Evolutionary conservation across 2,888 invertebrate genomes (phyloP), one percentile per base, ranked within the genome.

Genomic region (Drosophila fungiperda): DNA sequence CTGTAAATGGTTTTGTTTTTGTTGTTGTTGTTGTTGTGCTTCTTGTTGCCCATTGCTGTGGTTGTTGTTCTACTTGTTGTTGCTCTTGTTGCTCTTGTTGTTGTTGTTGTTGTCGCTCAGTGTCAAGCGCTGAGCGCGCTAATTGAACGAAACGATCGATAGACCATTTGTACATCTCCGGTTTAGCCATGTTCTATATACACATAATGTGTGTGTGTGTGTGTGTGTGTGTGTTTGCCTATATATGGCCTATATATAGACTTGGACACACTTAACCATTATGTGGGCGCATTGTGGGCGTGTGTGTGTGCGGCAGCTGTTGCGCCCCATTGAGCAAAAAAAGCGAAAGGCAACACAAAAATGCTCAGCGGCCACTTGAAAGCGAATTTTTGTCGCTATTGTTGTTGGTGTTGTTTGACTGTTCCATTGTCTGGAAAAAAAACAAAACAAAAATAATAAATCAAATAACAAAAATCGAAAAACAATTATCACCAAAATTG

Each of bases 131-230:
- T 77, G 79, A 68, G 78, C 63, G 73, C 79, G 86, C 87, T 85
- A 87, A 86, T 87, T 85, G 83, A 87, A 80, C 55, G 26, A 40
- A 57, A 20, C 87, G 78, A 87, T 86, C 85, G 87, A 86, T 86
- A 82, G 75, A 87, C 67, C 73, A 58, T 9, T 45, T 73, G 76
- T 70, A 62, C 70, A 66, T 71, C 67, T 80, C 49, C 64, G 69
- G 55, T 49, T 61, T 60, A 59, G 55, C 38, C 35, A 32, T 50
- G 33, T 48, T 54, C 52, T 60, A 58, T 48, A 55, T 71, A 74
- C 52, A 60, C 26, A 49, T 35, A 15, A 20, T 55, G 71, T 63
- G 29, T 29, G 29, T 29, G 29, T 29, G 29, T 26, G 26, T 26
- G 26, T 26, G 26, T 29, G 29, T 29, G 29, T 29, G 29, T 29